A percentile compares a stretch with the other conserved stretches of the same genome.
These are phyloP conservation scores for Thaumatotibia leucotreta DNA, from an alignment of 1,140 invertebrate species.

Conservation along the genomic window DNA sequence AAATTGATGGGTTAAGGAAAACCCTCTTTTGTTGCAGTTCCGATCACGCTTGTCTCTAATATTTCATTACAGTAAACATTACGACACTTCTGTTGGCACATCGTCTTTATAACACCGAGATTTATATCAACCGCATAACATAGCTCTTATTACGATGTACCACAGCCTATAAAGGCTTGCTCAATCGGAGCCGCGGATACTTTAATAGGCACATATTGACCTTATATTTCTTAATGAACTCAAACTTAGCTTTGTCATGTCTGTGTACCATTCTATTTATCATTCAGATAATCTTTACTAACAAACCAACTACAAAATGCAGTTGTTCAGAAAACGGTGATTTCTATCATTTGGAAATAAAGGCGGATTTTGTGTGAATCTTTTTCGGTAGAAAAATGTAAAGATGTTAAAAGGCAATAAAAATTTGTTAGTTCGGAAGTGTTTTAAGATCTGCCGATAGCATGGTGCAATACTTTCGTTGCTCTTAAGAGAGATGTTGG, in stretches of 20 bases:
- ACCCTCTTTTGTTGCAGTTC: background rate
- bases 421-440: background rate
- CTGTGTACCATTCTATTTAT: conserved; percentile 5
- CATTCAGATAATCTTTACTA: background rate
- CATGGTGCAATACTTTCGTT: background rate
- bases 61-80: conserved; percentile 13
- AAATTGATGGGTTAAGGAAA: background rate
- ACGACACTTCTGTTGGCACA: background rate
- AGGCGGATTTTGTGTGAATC: background rate
- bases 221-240: conserved; percentile 7
- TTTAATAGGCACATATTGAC: conserved; percentile 10
- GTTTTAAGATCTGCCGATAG: background rate
- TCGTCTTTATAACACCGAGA: background rate
- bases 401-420: background rate
- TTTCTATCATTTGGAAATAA: background rate
- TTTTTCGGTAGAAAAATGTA: background rate
- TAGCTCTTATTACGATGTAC: background rate
- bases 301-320: background rate
- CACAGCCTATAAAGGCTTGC: background rate
- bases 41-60: background rate
- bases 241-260: conserved; percentile 9
- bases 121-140: background rate
- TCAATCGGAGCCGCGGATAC: background rate
- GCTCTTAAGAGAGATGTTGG: background rate
- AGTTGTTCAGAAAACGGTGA: background rate